Percentiles rank a stretch among this genome's conserved stretches.
These are phyloP conservation scores for Acanthoscelides obtectus DNA, from an alignment of 2,888 invertebrate genomes.

Conservation along the genomic window DNA sequence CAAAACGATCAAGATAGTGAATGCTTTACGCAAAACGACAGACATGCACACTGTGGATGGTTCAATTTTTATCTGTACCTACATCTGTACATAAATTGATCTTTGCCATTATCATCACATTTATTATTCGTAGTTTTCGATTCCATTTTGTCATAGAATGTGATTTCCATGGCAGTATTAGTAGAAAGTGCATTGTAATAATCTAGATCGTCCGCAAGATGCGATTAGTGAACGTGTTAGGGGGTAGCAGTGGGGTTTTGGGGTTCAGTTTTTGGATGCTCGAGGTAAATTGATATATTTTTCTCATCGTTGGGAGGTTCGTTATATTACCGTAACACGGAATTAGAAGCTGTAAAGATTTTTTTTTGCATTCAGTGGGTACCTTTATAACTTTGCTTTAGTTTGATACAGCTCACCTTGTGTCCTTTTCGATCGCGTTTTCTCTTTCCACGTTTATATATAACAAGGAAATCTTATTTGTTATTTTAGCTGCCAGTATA, in stretches of 20 bases:
- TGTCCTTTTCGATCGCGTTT: too few relatives aligned
- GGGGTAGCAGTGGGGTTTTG: neutral
- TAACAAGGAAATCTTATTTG: too few relatives aligned
- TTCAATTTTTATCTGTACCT: neutral
- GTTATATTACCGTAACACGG: too few relatives aligned
- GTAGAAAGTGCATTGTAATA: neutral
- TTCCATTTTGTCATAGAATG: neutral
- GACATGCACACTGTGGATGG: neutral
- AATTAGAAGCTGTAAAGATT: too few relatives aligned
- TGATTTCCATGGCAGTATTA: neutral
- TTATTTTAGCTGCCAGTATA: too few relatives aligned
- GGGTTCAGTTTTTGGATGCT: constrained; percentile 31
- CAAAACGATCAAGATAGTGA: neutral
- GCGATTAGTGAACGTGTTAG: neutral
- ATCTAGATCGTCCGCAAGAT: neutral
- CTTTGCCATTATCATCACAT: neutral
- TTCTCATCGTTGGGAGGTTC: too few relatives aligned
- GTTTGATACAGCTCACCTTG: too few relatives aligned
- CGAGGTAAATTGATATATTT: too few relatives aligned
- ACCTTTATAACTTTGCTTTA: too few relatives aligned
- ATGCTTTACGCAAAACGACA: neutral
- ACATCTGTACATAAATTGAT: neutral
- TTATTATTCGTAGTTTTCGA: neutral
- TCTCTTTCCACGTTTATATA: too few relatives aligned
- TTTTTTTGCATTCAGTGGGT: too few relatives aligned